Conservation (phyloP, 2,888 invertebrate species). For the Biston stratarius region DNA sequence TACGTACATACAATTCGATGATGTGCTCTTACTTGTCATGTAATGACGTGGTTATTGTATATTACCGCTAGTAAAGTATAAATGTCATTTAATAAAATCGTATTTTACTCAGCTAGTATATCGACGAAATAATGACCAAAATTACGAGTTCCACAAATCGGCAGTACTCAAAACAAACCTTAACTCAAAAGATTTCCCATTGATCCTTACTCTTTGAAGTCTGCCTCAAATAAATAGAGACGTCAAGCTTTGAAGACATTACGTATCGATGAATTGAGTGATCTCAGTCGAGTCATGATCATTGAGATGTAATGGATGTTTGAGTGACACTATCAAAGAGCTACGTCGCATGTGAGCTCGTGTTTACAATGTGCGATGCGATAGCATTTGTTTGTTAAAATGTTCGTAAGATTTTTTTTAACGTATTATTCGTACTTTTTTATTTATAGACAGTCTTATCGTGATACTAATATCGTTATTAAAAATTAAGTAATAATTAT, state of each 20-base stretch:
- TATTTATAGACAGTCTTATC: too few relatives aligned
- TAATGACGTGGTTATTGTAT: too few relatives aligned
- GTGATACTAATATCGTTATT: too few relatives aligned
- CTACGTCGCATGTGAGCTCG: conserved; percentile 40
- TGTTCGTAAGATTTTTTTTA: background rate
- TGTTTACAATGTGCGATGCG: conserved; percentile 27
- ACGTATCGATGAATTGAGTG: conserved; percentile 49
- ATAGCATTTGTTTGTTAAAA: conserved; percentile 6
- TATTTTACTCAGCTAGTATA: background rate
- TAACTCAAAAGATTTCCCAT: conserved; percentile 23
- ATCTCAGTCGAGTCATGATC: conserved; percentile 40
- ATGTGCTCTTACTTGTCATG: too few relatives aligned
- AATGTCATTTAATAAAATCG: background rate
- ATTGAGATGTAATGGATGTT: conserved; percentile 49
- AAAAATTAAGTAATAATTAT: too few relatives aligned
- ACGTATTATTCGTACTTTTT: background rate
- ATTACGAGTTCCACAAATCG: conserved; percentile 12
- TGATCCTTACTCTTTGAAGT: conserved; percentile 30
- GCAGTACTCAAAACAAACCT: conserved; percentile 17
- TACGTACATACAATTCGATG: too few relatives aligned
- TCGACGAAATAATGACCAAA: conserved; percentile 27
- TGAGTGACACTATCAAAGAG: conserved; percentile 60
- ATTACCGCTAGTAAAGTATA: too few relatives aligned
- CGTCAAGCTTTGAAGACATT: conserved; percentile 35
- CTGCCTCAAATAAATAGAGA: conserved; percentile 30